Conservation (phyloP, 2,113 vertebrate species). For the Chloropsis cyanopogon region DNA sequence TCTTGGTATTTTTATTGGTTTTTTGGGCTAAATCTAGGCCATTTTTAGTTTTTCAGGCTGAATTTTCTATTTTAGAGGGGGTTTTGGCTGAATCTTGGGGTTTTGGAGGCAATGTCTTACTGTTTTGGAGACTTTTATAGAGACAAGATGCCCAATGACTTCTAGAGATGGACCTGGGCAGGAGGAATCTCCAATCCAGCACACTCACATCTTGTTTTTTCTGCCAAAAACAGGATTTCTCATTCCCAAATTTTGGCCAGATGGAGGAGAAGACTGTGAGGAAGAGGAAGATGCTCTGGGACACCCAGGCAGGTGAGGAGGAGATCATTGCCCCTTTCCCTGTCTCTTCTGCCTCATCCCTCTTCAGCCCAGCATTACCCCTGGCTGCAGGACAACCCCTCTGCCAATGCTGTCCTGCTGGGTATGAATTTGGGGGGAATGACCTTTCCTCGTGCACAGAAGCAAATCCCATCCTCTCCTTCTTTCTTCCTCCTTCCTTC, state of each 20-base stretch:
- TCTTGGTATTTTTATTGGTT: neutral
- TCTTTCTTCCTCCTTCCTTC: neutral
- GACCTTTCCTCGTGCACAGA: neutral
- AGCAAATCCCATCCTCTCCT: neutral
- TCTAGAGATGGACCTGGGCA: neutral
- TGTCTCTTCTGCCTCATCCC: neutral
- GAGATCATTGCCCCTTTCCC: neutral
- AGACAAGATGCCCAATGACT: neutral
- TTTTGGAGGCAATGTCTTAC: neutral
- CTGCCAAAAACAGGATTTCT: neutral
- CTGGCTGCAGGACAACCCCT: neutral
- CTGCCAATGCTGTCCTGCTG: rapidly evolving
- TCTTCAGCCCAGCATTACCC: neutral
- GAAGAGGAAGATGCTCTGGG: neutral
- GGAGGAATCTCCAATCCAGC: neutral
- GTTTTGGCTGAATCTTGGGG: neutral
- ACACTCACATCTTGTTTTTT: neutral
- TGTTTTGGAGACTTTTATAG: neutral
- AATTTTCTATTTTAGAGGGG: neutral
- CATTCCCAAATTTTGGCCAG: neutral
- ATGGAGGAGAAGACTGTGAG: neutral
- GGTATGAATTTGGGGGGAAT: neutral
- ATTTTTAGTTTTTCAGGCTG: neutral
- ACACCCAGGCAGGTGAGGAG: neutral
- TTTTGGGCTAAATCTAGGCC: neutral